phyloP scores from a whole-genome alignment of 1,140 invertebrate species.

The Palaemon carinicauda region DNA sequence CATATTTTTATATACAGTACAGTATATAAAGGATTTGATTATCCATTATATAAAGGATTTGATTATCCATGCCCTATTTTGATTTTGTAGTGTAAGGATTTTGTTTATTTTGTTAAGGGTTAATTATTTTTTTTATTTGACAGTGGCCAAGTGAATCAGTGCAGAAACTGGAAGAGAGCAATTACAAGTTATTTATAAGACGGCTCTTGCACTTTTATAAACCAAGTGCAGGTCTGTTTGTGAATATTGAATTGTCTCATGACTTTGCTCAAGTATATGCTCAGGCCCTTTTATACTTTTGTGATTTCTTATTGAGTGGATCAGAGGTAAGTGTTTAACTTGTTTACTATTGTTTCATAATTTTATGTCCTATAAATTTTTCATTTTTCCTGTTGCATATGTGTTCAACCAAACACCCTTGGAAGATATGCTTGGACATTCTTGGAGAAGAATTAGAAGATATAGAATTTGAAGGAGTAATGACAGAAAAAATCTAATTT shows the following conservation, averaged over 20 bases:
- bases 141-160: constrained; percentile 68
- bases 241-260: constrained; percentile 74
- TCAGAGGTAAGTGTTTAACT: constrained; percentile 66
- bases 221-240: constrained; percentile 83
- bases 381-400: too few relatives aligned
- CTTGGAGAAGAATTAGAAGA: too few relatives aligned
- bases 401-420: too few relatives aligned
- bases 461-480: too few relatives aligned
- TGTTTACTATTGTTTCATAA: constrained; percentile 64
- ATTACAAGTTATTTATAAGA: constrained; percentile 80
- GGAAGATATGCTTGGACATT: too few relatives aligned
- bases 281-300: constrained; percentile 77
- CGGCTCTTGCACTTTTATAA: constrained; percentile 86
- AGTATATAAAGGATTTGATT: too few relatives aligned
- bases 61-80: too few relatives aligned
- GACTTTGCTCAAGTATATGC: constrained; percentile 72
- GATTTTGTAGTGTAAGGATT: not conserved
- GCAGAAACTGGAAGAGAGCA: constrained; percentile 76
- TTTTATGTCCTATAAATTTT: not conserved
- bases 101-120: not conserved
- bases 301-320: constrained; percentile 76
- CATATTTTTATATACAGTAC: too few relatives aligned
- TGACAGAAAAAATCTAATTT: too few relatives aligned
- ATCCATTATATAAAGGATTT: too few relatives aligned
- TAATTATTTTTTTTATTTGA: constrained; percentile 57